Percentiles rank a stretch among this genome's conserved stretches.
phyloP scores from a whole-genome alignment of 1,140 invertebrate genomes.

The Drosophila seguyi region DNA sequence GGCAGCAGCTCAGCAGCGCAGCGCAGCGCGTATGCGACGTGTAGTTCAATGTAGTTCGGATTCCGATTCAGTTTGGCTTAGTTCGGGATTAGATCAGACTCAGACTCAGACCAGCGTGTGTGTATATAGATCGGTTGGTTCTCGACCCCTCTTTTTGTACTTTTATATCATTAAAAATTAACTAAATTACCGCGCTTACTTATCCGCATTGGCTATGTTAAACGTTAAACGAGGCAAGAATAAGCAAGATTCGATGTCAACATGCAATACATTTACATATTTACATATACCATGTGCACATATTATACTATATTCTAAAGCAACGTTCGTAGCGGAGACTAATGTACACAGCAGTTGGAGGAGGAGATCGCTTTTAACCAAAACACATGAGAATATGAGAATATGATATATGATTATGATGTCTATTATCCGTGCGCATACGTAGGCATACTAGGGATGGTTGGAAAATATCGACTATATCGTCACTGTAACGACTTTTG shows the following conservation, averaged over 20 bases:
- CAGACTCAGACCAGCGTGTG: conserved; percentile 29
- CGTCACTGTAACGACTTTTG: neutral
- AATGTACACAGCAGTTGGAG: conserved; percentile 38
- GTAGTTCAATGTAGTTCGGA: conserved; percentile 57
- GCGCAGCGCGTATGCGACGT: conserved; percentile 43
- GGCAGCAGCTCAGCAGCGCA: conserved; percentile 59
- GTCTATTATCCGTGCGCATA: conserved; percentile 53
- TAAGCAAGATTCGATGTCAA: conserved; percentile 57
- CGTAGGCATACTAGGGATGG: conserved; percentile 10
- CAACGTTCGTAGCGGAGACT: conserved; percentile 43
- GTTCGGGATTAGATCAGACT: conserved; percentile 28
- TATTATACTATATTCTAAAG: conserved; percentile 54
- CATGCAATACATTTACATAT: conserved; percentile 74
- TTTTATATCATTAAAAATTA: conserved; percentile 77
- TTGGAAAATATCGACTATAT: conserved; percentile 1
- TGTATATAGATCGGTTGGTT: conserved; percentile 71
- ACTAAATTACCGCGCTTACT: conserved; percentile 69
- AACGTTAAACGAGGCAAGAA: conserved; percentile 12
- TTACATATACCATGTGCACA: conserved; percentile 55
- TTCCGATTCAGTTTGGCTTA: conserved; percentile 40
- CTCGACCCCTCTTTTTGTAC: conserved; percentile 65
- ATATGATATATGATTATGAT: conserved; percentile 34
- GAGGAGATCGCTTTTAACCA: conserved; percentile 49
- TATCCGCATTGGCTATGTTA: conserved; percentile 63
- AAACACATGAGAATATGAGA: conserved; percentile 34